A percentile compares a stretch with the other conserved stretches of the same genome.
phyloP scores from a whole-genome alignment of 2,113 vertebrate species.

The Beaufortia kweichowensis region DNA sequence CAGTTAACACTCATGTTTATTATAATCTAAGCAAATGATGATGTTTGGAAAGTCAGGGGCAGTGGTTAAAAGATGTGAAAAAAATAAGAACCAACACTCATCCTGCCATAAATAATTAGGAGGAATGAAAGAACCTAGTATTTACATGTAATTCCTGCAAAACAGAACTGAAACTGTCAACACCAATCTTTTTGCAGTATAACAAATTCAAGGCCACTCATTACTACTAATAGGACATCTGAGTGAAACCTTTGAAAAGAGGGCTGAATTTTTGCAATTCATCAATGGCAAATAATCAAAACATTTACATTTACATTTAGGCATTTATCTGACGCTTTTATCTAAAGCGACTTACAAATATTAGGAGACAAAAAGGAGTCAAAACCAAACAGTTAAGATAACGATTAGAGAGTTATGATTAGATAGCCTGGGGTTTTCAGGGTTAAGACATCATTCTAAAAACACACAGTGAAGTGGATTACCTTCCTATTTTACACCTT shows the following conservation, averaged over 20 bases:
- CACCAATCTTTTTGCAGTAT: no score
- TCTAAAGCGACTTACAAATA: no score
- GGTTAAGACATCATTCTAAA: conserved; percentile 64
- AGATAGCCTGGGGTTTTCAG: not conserved
- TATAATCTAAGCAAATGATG: not conserved
- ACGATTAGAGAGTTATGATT: not conserved
- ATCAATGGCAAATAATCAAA: not conserved
- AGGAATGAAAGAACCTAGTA: not conserved
- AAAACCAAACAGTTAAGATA: not conserved
- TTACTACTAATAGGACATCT: not conserved
- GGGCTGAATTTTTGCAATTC: not conserved
- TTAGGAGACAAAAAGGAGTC: no score
- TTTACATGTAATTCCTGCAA: not conserved
- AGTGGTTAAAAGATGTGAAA: not conserved
- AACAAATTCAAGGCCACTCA: no score
- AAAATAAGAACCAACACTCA: not conserved
- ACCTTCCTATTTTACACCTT: conserved; percentile 77
- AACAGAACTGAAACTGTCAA: not conserved
- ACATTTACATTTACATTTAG: not conserved
- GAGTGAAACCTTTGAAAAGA: not conserved
- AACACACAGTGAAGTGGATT: conserved; percentile 71
- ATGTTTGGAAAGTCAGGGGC: not conserved
- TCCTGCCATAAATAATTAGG: not conserved
- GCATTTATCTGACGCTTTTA: no score
- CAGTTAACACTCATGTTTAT: not conserved